Evolutionary conservation across 2,113 vertebrate genomes (phyloP).

Genomic region (Meriones unguiculatus): DNA sequence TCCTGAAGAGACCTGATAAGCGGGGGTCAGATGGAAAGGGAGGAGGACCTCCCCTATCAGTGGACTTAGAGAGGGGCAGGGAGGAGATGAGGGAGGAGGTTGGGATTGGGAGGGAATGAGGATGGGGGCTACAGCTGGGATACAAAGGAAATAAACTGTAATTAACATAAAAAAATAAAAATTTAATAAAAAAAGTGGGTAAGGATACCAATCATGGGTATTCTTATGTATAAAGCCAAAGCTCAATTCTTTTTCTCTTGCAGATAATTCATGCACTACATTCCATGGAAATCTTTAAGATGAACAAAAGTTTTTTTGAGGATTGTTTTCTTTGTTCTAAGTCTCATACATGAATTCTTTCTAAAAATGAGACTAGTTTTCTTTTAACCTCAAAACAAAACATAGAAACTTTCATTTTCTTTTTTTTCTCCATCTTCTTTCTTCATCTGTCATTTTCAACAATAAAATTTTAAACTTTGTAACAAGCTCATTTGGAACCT

Average conservation of each 20-base stretch:
- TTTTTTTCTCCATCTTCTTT: neutral
- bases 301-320: neutral
- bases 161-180: no score
- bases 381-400: neutral
- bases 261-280: neutral
- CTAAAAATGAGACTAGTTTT: neutral
- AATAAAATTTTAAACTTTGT: slow-evolving; percentile 11
- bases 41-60: no score
- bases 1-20: no score
- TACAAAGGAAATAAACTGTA: no score
- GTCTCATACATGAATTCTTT: neutral
- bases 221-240: neutral
- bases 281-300: neutral
- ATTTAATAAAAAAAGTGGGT: no score
- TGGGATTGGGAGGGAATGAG: no score
- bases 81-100: no score
- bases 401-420: neutral
- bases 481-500: neutral
- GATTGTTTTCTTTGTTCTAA: neutral
- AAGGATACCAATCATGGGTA: neutral
- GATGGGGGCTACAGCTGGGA: no score
- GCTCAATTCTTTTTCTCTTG: neutral
- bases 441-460: neutral
- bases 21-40: no score
- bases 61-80: no score